Base-by-base conservation (phyloP, 2,797 vertebrate genomes). In the Orientallactaga sibirica region DNA sequence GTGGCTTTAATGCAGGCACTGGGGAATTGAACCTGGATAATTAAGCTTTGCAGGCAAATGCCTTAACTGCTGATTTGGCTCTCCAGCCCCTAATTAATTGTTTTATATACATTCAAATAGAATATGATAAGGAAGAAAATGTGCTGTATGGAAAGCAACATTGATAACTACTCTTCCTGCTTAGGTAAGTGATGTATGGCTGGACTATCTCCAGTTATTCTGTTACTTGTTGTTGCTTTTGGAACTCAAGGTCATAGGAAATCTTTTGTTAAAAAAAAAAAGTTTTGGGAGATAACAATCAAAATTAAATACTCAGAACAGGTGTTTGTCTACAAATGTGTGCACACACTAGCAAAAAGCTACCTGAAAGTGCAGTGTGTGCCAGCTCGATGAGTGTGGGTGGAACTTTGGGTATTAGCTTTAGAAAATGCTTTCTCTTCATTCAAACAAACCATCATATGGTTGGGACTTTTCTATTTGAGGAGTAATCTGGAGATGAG, bases 271-370 rank as follows among this genome's bases (percentile, higher is more conserved):
- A 10, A 27, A 70, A 90, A 81, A 66, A 33, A 9, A 22, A 52
- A 88, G 66, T 75, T 91, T 95, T 52, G 84, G 55, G 66, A 94
- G 88, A 96, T 96, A 93, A 93, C 74, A 48, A 92, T 96, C 84
- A 62, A 91, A 92, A 92, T 89, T 74, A 95, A 96, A 94, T 88
- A 94, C 33, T 64, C 27, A 87, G 43, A 96, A 81, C 93, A 97
- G 87, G 90, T 94, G 91, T 16, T 83, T 85, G 43, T 93, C 64
- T 92, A 66, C 64, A 82, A 79, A 78, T 73, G 75, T 82, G n/a
- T 82, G 25, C 33, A 9, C 10, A 73, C 22, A 70, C 55, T 67
- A 73, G 90, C 93, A 92, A 75, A 75, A 37, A 83, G 83, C 70
- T 94, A n/a, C 22, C 48, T 33, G 76, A 91, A 80, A 20, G 12